Percentiles rank a stretch among this genome's conserved stretches.
These are phyloP conservation scores for Myotis vivesi DNA, from an alignment of 2,797 vertebrate genomes.

Conservation along the genomic window DNA sequence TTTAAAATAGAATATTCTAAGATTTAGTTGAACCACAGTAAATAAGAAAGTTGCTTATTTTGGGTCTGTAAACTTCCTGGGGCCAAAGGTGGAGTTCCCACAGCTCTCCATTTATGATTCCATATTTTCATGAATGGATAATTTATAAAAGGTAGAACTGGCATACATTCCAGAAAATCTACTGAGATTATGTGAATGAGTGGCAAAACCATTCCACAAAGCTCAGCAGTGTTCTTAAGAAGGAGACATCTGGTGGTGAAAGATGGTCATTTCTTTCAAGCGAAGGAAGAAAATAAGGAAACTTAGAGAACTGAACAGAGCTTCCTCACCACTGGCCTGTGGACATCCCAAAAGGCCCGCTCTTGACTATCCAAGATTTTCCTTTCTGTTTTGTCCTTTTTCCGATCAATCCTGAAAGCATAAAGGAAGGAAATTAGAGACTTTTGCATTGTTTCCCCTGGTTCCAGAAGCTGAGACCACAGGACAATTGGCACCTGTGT, in stretches of 20 bases:
- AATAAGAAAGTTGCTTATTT: not conserved
- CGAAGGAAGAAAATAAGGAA: not conserved
- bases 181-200: not conserved
- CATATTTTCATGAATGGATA: not conserved
- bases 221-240: not conserved
- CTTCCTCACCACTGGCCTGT: slow-evolving; percentile 94
- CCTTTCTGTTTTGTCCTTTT: slow-evolving; percentile 97
- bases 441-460: not conserved
- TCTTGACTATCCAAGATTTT: slow-evolving; percentile 98
- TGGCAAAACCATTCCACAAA: slow-evolving; percentile 15
- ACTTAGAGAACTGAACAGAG: not conserved
- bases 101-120: not conserved
- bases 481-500: not conserved
- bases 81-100: not conserved
- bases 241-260: slow-evolving; percentile 32
- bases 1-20: not conserved
- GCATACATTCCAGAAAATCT: not conserved
- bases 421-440: not conserved
- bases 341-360: slow-evolving; percentile 98
- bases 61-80: not conserved
- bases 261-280: not conserved
- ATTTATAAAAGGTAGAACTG: slow-evolving; percentile 16
- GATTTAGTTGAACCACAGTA: not conserved
- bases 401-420: slow-evolving; percentile 93
- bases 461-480: not conserved